phyloP scores from a whole-genome alignment of 2,888 invertebrate species.

The Boloria selene region DNA sequence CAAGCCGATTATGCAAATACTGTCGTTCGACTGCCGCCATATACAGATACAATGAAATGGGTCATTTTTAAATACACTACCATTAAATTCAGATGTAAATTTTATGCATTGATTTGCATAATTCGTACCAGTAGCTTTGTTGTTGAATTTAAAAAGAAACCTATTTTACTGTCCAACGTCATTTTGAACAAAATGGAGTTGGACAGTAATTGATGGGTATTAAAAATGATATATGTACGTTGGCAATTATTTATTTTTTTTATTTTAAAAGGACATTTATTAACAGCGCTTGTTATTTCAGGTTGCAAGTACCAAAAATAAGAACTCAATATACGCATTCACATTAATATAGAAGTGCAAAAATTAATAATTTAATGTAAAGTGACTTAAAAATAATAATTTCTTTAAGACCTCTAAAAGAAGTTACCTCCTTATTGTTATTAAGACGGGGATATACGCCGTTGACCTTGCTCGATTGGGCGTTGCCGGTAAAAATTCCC shows the following conservation, averaged over 20 bases:
- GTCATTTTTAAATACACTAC: conserved; percentile 42
- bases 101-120: conserved; percentile 35
- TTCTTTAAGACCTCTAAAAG: no score
- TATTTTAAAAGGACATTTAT: not conserved
- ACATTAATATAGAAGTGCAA: no score
- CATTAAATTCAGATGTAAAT: conserved; percentile 38
- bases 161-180: conserved; percentile 40
- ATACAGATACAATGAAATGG: conserved; percentile 43
- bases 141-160: conserved; percentile 28
- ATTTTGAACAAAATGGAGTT: conserved; percentile 19
- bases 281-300: not conserved
- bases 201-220: conserved; percentile 27
- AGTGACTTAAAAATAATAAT: no score
- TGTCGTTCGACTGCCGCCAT: conserved; percentile 40
- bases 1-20: conserved; percentile 73
- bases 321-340: no score
- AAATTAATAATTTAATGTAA: no score
- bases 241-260: conserved; percentile 1
- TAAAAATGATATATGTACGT: conserved; percentile 23
- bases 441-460: no score
- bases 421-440: no score
- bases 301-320: not conserved
- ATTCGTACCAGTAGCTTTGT: conserved; percentile 35
- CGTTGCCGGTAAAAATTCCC: no score
- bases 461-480: no score